These are phyloP conservation scores for Campodea augens DNA, from an alignment of 1,140 invertebrate genomes.

Conservation along the genomic window DNA sequence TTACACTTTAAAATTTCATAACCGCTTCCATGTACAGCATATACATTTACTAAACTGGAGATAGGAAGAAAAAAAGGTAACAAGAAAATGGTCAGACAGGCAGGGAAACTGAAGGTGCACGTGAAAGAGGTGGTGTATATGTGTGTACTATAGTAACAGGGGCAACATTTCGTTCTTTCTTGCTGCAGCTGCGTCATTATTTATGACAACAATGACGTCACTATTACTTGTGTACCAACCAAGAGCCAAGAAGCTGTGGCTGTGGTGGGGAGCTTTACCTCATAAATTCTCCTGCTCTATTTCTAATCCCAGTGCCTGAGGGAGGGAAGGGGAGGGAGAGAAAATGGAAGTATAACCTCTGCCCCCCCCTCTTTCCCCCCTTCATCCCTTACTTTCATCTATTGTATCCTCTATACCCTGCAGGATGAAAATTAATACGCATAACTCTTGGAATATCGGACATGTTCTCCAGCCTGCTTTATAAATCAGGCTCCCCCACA, in stretches of 20 bases:
- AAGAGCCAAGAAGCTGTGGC: background rate
- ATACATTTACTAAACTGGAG: too few species aligned
- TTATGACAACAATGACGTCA: background rate
- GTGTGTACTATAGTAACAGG: too few species aligned
- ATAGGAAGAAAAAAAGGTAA: too few species aligned
- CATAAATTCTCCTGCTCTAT: background rate
- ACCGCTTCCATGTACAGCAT: too few species aligned
- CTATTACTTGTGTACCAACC: background rate
- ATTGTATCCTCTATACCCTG: background rate
- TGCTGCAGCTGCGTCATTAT: background rate
- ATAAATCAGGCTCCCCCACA: too few species aligned
- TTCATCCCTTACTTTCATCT: background rate
- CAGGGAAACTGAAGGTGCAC: too few species aligned
- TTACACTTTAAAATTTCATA: too few species aligned
- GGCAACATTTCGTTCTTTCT: too few species aligned
- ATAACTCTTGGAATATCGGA: background rate
- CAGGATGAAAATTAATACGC: background rate
- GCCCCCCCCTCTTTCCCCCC: background rate
- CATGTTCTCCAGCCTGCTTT: too few species aligned
- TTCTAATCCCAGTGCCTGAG: background rate
- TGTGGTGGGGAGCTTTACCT: background rate
- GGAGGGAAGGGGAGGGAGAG: background rate
- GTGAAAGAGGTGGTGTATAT: too few species aligned
- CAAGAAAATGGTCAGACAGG: too few species aligned
- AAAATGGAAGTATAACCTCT: too few species aligned